A percentile compares a stretch with the other conserved stretches of the same genome.
Conservation (phyloP, 2,888 invertebrate genomes). For the Zygogramma bicolorata region DNA sequence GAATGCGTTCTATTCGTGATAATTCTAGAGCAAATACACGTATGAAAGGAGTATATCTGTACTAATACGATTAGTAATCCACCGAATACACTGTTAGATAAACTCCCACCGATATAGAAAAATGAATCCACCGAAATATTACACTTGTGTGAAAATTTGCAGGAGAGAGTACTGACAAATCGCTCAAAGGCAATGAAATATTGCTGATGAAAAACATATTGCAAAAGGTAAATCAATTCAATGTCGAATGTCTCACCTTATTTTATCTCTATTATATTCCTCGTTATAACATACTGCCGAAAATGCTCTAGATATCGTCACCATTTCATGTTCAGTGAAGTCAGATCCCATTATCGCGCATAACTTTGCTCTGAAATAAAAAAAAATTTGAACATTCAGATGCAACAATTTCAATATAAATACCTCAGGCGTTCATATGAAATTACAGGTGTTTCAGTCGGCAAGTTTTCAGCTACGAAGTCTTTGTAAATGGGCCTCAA, state of each 20-base stretch:
- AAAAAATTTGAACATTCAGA: background rate
- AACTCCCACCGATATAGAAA: too few relatives aligned
- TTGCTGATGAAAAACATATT: too few relatives aligned
- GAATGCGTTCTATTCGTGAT: too few relatives aligned
- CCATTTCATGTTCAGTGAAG: constrained; percentile 85
- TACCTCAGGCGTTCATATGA: constrained; percentile 66
- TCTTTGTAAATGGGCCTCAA: constrained; percentile 80
- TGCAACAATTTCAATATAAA: constrained; percentile 15
- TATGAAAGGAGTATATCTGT: too few relatives aligned
- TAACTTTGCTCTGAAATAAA: constrained; percentile 72
- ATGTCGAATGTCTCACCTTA: constrained; percentile 60
- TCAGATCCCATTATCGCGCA: constrained; percentile 75
- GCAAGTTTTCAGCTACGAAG: constrained; percentile 79
- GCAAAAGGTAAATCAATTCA: too few relatives aligned
- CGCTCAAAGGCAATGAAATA: too few relatives aligned
- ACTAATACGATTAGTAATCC: too few relatives aligned
- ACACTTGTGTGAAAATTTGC: too few relatives aligned
- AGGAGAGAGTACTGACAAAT: too few relatives aligned
- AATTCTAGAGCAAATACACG: too few relatives aligned
- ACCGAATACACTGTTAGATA: too few relatives aligned
- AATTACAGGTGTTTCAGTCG: constrained; percentile 61
- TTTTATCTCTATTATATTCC: constrained; percentile 66
- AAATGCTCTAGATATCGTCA: constrained; percentile 81
- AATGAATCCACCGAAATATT: too few relatives aligned
- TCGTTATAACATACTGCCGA: constrained; percentile 72